A percentile compares a stretch with the other conserved stretches of the same genome.
These are phyloP conservation scores for Zaprionus vittiger DNA, from an alignment of 1,140 invertebrate genomes.

Conservation along the genomic window DNA sequence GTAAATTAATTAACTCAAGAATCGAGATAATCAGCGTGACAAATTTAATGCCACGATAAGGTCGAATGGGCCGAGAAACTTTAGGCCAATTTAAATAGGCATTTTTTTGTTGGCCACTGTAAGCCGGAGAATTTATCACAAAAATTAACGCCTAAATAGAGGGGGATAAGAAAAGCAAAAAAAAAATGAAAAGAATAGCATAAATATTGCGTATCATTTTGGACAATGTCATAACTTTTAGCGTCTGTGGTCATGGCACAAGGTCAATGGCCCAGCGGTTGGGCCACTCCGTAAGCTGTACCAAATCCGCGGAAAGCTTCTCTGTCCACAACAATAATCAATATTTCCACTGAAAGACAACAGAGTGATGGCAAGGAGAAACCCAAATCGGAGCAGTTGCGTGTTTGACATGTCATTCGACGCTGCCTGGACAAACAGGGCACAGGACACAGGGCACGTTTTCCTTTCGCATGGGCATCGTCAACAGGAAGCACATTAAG, in stretches of 20 bases:
- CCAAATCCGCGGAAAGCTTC: constrained; percentile 66
- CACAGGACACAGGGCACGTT: constrained; percentile 30
- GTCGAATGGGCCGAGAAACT: constrained; percentile 22
- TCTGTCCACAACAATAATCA: constrained; percentile 69
- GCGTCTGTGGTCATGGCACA: constrained; percentile 15
- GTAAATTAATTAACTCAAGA: constrained; percentile 64
- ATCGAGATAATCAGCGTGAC: constrained; percentile 65
- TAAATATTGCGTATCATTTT: constrained; percentile 59
- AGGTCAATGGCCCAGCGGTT: constrained; percentile 62
- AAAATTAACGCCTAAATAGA: constrained; percentile 59
- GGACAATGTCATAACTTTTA: constrained; percentile 57
- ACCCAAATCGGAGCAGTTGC: constrained; percentile 56
- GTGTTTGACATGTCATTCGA: constrained; percentile 79
- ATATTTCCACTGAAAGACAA: constrained; percentile 52
- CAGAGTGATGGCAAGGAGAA: constrained; percentile 15
- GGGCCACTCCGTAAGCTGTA: constrained; percentile 47
- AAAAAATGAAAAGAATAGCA: constrained; percentile 16
- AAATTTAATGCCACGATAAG: constrained; percentile 60
- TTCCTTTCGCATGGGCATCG: constrained; percentile 47
- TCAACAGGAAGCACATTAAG: constrained; percentile 78
- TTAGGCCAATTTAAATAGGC: constrained; percentile 34
- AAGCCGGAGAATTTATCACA: constrained; percentile 60
- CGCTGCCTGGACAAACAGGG: constrained; percentile 52
- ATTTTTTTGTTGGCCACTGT: not conserved
- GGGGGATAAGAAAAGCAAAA: constrained; percentile 18